Base-by-base conservation (phyloP, 92 coral and sea anemone species). In the Paragorgia papillata region DNA sequence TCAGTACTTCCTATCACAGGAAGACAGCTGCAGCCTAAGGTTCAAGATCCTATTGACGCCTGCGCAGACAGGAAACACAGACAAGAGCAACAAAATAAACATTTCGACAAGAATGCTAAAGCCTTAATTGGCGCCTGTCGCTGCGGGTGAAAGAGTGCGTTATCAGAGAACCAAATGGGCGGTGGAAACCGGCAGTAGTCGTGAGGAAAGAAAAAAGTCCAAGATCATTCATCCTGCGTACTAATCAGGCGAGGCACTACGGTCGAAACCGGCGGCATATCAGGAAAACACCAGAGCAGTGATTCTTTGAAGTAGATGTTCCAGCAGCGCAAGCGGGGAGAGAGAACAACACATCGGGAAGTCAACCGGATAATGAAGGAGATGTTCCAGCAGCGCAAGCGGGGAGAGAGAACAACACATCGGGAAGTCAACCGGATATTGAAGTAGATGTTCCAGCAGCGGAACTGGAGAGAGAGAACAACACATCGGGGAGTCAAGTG, bases 141-240 rank as follows among this genome's bases (percentile, higher is more conserved):
- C 18, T 32, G 54, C 56, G 57, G 79, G 84, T 9, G 79, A 69
- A 35, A 46, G 53, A 27, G 74, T 77, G 12, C 44, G 58, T 28
- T n/a, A 41, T 62, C 56, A 62, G 62, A 40, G 82, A 77, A 8
- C 18, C 9, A 37, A 20, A 18, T 49, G 75, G 75, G 27, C 43
- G 60, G 25, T 77, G 82, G 74, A 62, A 56, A 77, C 82, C 82
- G 14, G 82, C 73, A 35, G 32, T 61, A 1, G 40, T 76, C 43
- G 39, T 37, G 9, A 63, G 70, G 28, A 76, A 56, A 49, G 75
- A 53, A 19, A 58, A 50, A 24, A 56, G 69, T 35, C 79, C 79
- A 17, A 80, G 79, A 46, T 34, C 69, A 17, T 80, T 69, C 49
- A 43, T 41, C n/a, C 39, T 80, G 0, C 28, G 28, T 29, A 80